Evolutionary conservation across 2,888 invertebrate species (phyloP).

Genomic region (Cheilosia pagana): DNA sequence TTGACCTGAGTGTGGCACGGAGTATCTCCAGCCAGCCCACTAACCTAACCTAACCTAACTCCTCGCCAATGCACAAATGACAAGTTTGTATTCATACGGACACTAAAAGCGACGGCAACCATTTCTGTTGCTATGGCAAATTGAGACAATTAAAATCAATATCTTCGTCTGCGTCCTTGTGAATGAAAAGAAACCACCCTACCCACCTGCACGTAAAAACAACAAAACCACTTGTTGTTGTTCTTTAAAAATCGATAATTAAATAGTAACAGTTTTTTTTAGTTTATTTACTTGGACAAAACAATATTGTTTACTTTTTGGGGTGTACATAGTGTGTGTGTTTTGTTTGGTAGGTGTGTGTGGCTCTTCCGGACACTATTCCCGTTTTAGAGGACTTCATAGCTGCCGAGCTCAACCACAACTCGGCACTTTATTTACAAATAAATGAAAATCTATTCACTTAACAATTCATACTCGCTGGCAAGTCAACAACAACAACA

Average conservation of each 20-base stretch:
- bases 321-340: constrained; percentile 24
- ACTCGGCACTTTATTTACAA: constrained; percentile 44
- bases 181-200: no score
- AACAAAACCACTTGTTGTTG: constrained; percentile 15
- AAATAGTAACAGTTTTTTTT: constrained; percentile 38
- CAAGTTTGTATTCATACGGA: no score
- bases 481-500: constrained; percentile 54
- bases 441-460: constrained; percentile 13
- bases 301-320: constrained; percentile 25
- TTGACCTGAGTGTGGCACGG: no score
- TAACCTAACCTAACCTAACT: no score
- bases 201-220: not conserved
- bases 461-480: constrained; percentile 39
- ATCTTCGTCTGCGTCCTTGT: no score
- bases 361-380: constrained; percentile 56
- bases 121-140: no score
- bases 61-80: no score
- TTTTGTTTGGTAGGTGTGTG: constrained; percentile 16
- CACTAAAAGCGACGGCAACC: no score
- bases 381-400: not conserved
- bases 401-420: constrained; percentile 11
- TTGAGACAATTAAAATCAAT: no score
- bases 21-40: no score
- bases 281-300: constrained; percentile 19
- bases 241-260: constrained; percentile 18